Evolutionary conservation across 2,113 vertebrate genomes (phyloP).

Genomic region (Aepyceros melampus): DNA sequence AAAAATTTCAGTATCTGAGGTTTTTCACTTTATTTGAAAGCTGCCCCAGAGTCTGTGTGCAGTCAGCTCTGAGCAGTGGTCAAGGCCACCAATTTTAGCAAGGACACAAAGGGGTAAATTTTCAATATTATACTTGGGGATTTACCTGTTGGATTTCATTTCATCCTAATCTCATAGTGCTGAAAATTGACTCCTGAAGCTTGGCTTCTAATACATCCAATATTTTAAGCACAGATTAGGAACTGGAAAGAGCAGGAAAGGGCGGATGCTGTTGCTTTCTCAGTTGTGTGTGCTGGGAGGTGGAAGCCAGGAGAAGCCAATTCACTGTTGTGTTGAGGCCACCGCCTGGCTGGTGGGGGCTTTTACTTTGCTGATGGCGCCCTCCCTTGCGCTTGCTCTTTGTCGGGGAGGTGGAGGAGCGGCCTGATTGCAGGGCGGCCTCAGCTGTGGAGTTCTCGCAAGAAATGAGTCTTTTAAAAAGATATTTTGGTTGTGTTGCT

Average conservation of each 20-base stretch:
- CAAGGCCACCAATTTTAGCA: background rate
- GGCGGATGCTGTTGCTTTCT: background rate
- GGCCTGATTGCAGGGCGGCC: background rate
- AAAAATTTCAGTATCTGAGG: background rate
- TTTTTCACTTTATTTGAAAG: constrained; percentile 21
- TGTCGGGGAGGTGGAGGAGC: background rate
- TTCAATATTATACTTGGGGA: constrained; percentile 44
- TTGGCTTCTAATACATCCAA: background rate
- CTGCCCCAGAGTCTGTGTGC: background rate
- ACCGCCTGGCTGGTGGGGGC: background rate
- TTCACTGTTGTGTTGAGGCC: background rate
- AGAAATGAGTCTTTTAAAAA: background rate
- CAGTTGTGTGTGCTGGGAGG: background rate
- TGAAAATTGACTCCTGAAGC: constrained; percentile 36
- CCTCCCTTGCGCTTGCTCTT: background rate
- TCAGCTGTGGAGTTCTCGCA: background rate
- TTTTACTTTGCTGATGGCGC: too few relatives aligned
- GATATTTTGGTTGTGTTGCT: background rate
- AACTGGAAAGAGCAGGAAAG: background rate
- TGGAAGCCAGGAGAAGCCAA: background rate
- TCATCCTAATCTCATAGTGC: constrained; percentile 33
- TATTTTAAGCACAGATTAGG: background rate
- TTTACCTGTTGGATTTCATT: constrained; percentile 59
- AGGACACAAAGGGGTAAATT: background rate
- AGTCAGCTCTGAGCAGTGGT: background rate